Evolutionary conservation across 1,140 invertebrate genomes (phyloP).

Genomic region (Geopemphigus sp.): DNA sequence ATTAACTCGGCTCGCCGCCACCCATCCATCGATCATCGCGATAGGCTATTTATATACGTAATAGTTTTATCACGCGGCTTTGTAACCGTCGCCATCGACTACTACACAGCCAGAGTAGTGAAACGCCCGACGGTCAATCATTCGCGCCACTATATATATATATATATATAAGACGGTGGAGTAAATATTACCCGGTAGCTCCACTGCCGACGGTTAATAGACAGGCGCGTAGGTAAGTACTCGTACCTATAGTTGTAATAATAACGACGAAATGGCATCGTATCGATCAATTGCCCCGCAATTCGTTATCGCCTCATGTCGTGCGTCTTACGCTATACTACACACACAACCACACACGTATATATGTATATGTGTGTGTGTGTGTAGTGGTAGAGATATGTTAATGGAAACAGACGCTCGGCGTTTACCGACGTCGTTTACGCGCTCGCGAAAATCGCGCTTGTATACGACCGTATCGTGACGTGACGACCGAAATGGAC

Average conservation of each 20-base stretch:
- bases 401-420: conserved; percentile 43
- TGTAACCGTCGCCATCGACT: not conserved
- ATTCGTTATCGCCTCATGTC: no score
- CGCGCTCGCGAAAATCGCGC: no score
- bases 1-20: not conserved
- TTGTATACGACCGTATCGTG: no score
- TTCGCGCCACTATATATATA: not conserved
- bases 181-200: conserved; percentile 15
- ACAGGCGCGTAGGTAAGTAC: not conserved
- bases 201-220: not conserved
- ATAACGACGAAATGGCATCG: conserved; percentile 12
- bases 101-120: not conserved
- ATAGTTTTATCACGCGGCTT: no score
- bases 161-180: not conserved
- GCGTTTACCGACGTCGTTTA: no score
- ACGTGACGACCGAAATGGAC: no score
- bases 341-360: no score
- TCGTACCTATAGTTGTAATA: not conserved
- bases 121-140: not conserved
- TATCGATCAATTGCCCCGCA: conserved; percentile 26
- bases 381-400: conserved; percentile 24
- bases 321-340: no score
- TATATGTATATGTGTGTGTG: no score
- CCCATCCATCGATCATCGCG: not conserved
- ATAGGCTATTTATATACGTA: no score